These are phyloP conservation scores for Palloptera scutellata DNA, from an alignment of 2,888 invertebrate genomes.

Conservation along the genomic window DNA sequence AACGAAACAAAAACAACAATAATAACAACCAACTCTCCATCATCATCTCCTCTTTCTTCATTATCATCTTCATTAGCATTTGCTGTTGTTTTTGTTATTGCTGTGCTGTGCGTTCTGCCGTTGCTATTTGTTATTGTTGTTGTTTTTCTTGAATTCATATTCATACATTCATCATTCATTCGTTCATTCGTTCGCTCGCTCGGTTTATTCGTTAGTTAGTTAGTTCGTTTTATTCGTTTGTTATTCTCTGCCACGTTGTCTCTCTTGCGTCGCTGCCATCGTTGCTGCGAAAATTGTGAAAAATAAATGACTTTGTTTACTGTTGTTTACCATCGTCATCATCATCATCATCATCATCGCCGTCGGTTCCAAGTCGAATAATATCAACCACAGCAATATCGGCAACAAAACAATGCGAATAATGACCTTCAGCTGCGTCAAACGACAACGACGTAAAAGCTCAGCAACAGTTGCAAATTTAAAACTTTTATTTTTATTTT, in stretches of 20 bases:
- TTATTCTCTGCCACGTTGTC: slow-evolving; percentile 20
- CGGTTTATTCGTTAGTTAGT: not conserved
- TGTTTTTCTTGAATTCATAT: not conserved
- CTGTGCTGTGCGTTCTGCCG: not conserved
- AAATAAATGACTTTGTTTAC: slow-evolving; percentile 52
- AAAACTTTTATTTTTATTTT: no score
- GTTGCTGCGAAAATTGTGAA: slow-evolving; percentile 12
- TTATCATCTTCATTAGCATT: slow-evolving; percentile 55
- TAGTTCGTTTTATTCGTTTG: slow-evolving; percentile 29
- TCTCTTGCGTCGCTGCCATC: slow-evolving; percentile 17
- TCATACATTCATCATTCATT: not conserved
- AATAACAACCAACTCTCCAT: slow-evolving; percentile 29
- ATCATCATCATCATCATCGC: slow-evolving; percentile 26
- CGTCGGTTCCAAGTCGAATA: slow-evolving; percentile 51
- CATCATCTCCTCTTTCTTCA: slow-evolving; percentile 25
- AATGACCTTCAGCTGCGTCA: slow-evolving; percentile 53
- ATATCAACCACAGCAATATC: slow-evolving; percentile 46
- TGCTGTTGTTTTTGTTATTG: slow-evolving; percentile 38
- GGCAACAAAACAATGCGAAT: slow-evolving; percentile 45
- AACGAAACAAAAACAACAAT: not conserved
- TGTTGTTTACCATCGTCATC: slow-evolving; percentile 49
- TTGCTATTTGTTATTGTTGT: slow-evolving; percentile 5
- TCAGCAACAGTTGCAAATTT: slow-evolving; percentile 2
- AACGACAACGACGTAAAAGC: slow-evolving; percentile 36
- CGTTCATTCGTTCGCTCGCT: slow-evolving; percentile 1